Evolutionary conservation across 2,888 invertebrate species (phyloP).

Genomic region (Dryobotodes eremita): DNA sequence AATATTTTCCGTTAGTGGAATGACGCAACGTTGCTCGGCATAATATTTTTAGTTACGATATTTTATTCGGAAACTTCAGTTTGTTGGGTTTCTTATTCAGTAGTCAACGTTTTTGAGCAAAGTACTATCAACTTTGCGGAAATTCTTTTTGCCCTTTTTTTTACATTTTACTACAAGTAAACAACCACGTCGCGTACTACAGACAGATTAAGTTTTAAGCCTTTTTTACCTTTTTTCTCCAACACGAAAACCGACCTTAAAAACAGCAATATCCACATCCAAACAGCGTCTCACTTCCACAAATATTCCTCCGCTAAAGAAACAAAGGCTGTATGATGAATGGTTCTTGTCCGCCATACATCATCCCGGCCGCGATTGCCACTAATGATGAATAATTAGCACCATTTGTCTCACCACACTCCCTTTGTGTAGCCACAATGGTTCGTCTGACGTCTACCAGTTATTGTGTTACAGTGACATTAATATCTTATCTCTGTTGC

Average conservation of each 20-base stretch:
- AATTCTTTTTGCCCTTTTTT: conserved; percentile 19
- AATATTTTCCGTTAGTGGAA: conserved; percentile 35
- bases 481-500: conserved; percentile 62
- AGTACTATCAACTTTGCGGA: conserved; percentile 27
- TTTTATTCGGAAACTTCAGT: conserved; percentile 31
- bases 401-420: conserved; percentile 78
- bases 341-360: conserved; percentile 74
- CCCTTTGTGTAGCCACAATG: conserved; percentile 72
- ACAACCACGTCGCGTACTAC: not conserved
- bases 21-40: conserved; percentile 45
- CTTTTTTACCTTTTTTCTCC: conserved; percentile 12
- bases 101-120: conserved; percentile 22
- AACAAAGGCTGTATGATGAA: conserved; percentile 79
- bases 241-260: conserved; percentile 24
- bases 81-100: conserved; percentile 25
- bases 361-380: conserved; percentile 74
- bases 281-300: conserved; percentile 56
- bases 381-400: conserved; percentile 86
- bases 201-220: conserved; percentile 22
- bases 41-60: conserved; percentile 26
- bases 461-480: conserved; percentile 70
- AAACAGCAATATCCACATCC: conserved; percentile 49
- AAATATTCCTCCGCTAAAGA: conserved; percentile 61
- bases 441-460: conserved; percentile 63
- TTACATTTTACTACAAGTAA: not conserved